phyloP scores from a whole-genome alignment of 2,797 vertebrate genomes.

The Synaphobranchus kaupii region DNA sequence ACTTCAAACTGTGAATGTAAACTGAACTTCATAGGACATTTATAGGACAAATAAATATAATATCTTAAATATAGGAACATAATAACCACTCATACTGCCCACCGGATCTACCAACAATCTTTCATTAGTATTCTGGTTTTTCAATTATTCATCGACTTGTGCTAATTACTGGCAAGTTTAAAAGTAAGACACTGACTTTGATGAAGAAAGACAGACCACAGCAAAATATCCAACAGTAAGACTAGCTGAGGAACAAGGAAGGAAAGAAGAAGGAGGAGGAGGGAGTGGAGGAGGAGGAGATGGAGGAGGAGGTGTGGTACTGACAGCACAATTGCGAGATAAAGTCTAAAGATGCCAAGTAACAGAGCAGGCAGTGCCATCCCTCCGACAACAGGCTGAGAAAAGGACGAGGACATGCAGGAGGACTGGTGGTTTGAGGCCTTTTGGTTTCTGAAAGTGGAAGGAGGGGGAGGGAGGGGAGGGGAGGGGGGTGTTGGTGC shows the following conservation, averaged over 20 bases:
- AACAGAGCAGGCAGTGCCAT: not conserved
- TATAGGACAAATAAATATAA: not conserved
- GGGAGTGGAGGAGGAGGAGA: not conserved
- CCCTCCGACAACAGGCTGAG: not conserved
- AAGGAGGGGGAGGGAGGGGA: not conserved
- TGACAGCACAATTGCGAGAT: not conserved
- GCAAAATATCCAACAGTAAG: not conserved
- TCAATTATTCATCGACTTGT: conserved; percentile 13
- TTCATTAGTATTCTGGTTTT: not conserved
- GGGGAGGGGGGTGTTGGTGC: not conserved
- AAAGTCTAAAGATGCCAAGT: not conserved
- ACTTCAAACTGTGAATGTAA: not conserved
- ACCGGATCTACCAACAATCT: not conserved
- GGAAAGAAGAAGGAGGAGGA: not conserved
- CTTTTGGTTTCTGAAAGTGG: not conserved
- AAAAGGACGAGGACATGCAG: not conserved
- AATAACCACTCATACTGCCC: not conserved
- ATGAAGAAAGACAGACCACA: conserved; percentile 8
- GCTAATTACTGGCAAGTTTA: conserved; percentile 10
- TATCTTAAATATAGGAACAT: not conserved
- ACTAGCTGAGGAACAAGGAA: not conserved
- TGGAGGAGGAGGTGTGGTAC: not conserved
- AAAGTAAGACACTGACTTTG: conserved; percentile 23
- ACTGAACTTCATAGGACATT: too few species aligned
- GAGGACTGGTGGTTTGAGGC: not conserved